Evolutionary conservation across 2,797 vertebrate species (phyloP), one percentile per base, ranked within the genome.

Genomic region (Propithecus perrieri): DNA sequence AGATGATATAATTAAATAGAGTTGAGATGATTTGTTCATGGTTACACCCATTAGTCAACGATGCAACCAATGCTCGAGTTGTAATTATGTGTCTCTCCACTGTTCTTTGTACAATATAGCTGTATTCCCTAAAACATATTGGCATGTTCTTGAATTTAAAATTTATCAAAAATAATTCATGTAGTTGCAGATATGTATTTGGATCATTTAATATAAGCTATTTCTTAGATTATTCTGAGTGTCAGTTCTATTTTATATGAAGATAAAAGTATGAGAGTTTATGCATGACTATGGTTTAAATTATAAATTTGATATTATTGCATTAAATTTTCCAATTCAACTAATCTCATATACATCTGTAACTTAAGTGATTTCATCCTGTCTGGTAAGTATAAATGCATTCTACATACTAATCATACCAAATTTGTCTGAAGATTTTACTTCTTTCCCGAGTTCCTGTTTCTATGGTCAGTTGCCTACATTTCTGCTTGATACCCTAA

Each of bases 151-250:
- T 91, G 5, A 89, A 69, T 87, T 69, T 14, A 88, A 81, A 89
- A 59, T 61, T 69, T 78, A 71, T 86, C 43, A 88, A 13, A 89
- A 95, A 65, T 35, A 65, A 41, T 65, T 65, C 15, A 43, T 57
- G 22, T 7, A 85, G 24, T 86, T 78, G 22, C 35, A 85, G 88
- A 57, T 89, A 72, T 14, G 7, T 79, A 89, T 89, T 87, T 94
- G 10, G n/a, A 53, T 72, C 46, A 65, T 43, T 94, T 63, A 85
- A n/a, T 71, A 30, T 81, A 81, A 7, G 38, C 33, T 85, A 3
- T 76, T 63, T 67, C 69, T 95, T 57, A 92, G 30, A 69, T 59
- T 81, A 67, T 93, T 83, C 53, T 95, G 63, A 63, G 26, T 84
- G 18, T 59, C 72, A 78, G 61, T 87, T 79, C 4, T 43, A 1